phyloP scores from a whole-genome alignment of 2,888 invertebrate species.

The Oscheius sp. region DNA sequence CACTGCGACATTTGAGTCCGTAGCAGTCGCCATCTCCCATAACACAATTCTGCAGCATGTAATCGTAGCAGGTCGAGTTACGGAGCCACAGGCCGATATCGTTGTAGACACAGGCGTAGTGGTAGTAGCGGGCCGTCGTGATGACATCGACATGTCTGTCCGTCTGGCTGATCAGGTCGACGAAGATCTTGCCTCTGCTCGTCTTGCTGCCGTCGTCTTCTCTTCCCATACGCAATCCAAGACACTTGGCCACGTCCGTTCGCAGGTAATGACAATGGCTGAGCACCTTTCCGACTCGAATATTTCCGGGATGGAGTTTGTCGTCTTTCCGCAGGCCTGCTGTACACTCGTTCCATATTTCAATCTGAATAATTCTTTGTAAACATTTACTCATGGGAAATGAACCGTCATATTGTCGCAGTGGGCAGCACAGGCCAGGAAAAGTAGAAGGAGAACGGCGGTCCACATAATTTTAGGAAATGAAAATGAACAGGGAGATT shows the following conservation, averaged over 20 bases:
- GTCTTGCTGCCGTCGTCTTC: conserved; percentile 10
- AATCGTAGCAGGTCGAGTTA: not conserved
- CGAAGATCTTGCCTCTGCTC: conserved; percentile 1
- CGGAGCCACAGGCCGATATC: not conserved
- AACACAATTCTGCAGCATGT: conserved; percentile 15
- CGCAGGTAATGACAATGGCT: not conserved
- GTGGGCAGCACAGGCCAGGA: too few relatives aligned
- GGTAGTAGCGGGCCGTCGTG: conserved; percentile 2
- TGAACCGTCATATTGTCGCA: too few relatives aligned
- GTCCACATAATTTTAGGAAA: too few relatives aligned
- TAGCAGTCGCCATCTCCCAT: conserved; percentile 7
- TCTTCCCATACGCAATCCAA: not conserved
- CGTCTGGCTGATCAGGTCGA: conserved; percentile 4
- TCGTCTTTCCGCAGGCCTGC: not conserved
- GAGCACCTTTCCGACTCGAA: not conserved
- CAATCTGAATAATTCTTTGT: not conserved
- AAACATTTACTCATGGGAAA: too few relatives aligned
- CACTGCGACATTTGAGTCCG: not conserved
- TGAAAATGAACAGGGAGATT: too few relatives aligned
- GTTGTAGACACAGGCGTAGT: conserved; percentile 18
- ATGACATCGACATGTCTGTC: not conserved
- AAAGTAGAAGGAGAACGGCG: too few relatives aligned
- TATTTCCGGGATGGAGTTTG: not conserved
- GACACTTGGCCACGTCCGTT: not conserved
- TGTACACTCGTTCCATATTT: not conserved